A percentile compares a stretch with the other conserved stretches of the same genome.
Evolutionary conservation across 2,797 vertebrate species (phyloP).

Genomic region (Notolabrus celidotus): DNA sequence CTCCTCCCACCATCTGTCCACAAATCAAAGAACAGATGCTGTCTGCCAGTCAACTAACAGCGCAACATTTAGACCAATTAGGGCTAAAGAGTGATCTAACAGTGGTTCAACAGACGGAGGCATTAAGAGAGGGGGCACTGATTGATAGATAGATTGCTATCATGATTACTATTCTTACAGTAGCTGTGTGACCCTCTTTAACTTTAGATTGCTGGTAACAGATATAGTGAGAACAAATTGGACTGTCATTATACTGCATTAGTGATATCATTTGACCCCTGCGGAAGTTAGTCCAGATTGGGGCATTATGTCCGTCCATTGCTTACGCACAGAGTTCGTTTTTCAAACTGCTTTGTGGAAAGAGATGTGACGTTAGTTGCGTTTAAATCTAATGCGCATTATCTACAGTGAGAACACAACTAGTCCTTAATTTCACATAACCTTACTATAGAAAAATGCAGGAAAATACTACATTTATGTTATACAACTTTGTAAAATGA

Average conservation of each 20-base stretch:
- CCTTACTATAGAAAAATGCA: too few relatives aligned
- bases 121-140: constrained; percentile 37
- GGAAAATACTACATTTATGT: too few relatives aligned
- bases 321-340: too few relatives aligned
- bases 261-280: constrained; percentile 25
- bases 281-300: not conserved
- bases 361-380: too few relatives aligned
- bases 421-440: too few relatives aligned
- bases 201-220: constrained; percentile 35
- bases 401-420: too few relatives aligned
- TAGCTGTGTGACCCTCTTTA: constrained; percentile 26
- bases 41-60: constrained; percentile 77
- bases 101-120: constrained; percentile 61
- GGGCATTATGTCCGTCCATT: too few relatives aligned
- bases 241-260: constrained; percentile 12
- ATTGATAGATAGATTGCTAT: constrained; percentile 58
- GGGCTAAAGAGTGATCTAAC: constrained; percentile 68
- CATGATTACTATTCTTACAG: constrained; percentile 52
- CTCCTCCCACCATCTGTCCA: constrained; percentile 78
- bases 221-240: constrained; percentile 25
- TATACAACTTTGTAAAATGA: too few relatives aligned
- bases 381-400: too few relatives aligned
- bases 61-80: constrained; percentile 80
- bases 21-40: constrained; percentile 81
- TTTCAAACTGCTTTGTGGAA: too few relatives aligned